phyloP scores from a whole-genome alignment of 2,888 invertebrate genomes.

The Stramonita haemastoma region DNA sequence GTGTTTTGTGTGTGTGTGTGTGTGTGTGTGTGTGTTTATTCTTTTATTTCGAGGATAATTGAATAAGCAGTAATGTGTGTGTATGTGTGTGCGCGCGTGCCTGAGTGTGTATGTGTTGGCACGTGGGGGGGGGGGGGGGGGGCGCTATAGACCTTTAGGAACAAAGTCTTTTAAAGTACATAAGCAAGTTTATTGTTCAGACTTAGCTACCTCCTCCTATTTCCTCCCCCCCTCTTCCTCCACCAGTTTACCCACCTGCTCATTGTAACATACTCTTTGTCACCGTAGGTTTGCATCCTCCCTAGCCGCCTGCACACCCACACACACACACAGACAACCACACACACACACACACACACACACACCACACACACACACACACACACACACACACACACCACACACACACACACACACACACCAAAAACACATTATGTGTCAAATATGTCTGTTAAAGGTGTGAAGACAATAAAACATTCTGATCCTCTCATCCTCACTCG shows the following conservation, averaged over 20 bases:
- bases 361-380: neutral
- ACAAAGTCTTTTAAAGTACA: too few species aligned
- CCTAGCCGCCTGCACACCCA: neutral
- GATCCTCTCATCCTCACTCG: neutral
- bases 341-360: neutral
- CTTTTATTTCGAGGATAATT: too few species aligned
- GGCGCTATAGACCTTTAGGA: too few species aligned
- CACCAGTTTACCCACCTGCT: too few species aligned
- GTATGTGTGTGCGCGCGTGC: conserved; percentile 9
- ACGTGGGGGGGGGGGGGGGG: neutral
- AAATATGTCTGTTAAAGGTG: neutral
- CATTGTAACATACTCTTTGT: neutral
- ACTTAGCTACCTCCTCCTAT: too few species aligned
- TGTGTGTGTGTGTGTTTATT: neutral
- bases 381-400: neutral
- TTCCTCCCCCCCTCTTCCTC: too few species aligned
- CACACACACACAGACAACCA: neutral
- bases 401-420: neutral
- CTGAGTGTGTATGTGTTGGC: neutral
- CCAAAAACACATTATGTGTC: neutral
- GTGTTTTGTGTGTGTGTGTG: neutral
- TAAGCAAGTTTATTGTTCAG: too few species aligned
- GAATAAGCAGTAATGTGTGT: neutral
- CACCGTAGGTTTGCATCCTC: too few species aligned
- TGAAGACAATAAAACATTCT: neutral